phyloP scores from a whole-genome alignment of 2,113 vertebrate genomes.

The Carassius auratus region DNA sequence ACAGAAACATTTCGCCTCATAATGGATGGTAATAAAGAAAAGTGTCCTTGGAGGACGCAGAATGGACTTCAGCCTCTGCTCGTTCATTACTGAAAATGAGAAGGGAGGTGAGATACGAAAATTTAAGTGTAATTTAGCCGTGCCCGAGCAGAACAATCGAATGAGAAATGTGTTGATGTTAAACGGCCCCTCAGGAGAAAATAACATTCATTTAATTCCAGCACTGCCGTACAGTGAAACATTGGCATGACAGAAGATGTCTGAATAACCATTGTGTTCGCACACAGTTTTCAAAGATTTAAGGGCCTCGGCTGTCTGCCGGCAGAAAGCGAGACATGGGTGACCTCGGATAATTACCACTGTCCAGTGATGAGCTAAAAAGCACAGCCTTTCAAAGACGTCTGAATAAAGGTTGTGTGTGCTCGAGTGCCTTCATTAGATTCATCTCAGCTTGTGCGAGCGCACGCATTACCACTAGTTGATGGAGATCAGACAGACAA shows the following conservation, averaged over 20 bases:
- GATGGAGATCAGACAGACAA: constrained; percentile 55
- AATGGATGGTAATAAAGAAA: constrained; percentile 19
- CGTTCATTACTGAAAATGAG: constrained; percentile 37
- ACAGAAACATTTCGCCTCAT: background rate
- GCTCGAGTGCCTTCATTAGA: constrained; percentile 57
- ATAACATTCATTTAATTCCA: constrained; percentile 38
- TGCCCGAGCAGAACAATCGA: constrained; percentile 27
- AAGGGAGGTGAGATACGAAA: constrained; percentile 21
- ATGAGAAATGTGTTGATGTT: constrained; percentile 32
- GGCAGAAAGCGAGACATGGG: constrained; percentile 46
- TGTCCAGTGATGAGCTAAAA: constrained; percentile 52
- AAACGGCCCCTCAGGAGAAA: constrained; percentile 34
- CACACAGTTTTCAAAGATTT: constrained; percentile 41
- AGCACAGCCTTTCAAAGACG: constrained; percentile 31
- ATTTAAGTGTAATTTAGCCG: constrained; percentile 19
- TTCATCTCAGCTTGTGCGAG: constrained; percentile 46
- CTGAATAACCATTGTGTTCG: constrained; percentile 47
- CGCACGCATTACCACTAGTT: constrained; percentile 45
- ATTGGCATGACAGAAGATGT: constrained; percentile 52
- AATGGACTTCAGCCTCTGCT: constrained; percentile 18
- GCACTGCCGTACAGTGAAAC: constrained; percentile 11
- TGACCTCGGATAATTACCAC: constrained; percentile 56
- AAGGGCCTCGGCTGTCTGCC: constrained; percentile 42
- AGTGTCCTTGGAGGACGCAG: constrained; percentile 1
- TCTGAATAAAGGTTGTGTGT: constrained; percentile 53